Evolutionary conservation across 2,113 vertebrate genomes (phyloP).

Genomic region (Ariopsis seemanni): DNA sequence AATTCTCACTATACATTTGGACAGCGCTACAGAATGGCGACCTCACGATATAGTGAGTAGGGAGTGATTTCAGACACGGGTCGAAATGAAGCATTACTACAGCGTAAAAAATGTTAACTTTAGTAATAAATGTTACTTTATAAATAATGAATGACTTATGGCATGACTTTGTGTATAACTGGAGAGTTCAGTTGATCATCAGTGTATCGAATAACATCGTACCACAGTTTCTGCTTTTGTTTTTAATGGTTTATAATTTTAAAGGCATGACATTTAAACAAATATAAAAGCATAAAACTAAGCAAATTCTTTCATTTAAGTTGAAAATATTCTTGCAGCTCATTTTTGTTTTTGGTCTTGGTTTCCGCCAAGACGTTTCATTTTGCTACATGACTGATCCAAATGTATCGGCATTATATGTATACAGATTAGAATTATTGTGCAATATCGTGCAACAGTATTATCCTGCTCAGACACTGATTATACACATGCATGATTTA

Average conservation of each 20-base stretch:
- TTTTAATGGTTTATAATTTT: not conserved
- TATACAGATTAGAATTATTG: no score
- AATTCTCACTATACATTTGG: no score
- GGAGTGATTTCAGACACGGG: no score
- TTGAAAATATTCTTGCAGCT: not conserved
- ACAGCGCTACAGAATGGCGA: no score
- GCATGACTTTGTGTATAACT: not conserved
- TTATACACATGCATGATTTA: no score
- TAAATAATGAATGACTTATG: not conserved
- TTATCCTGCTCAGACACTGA: no score
- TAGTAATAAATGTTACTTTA: not conserved
- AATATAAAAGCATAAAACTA: not conserved
- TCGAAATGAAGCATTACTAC: not conserved
- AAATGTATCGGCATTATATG: no score
- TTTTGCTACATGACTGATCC: not conserved
- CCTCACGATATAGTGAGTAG: no score
- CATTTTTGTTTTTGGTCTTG: not conserved
- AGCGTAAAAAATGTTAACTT: not conserved
- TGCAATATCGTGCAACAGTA: no score
- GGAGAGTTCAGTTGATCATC: not conserved
- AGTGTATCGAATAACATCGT: not conserved
- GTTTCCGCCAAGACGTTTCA: not conserved
- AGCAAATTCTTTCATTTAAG: not conserved
- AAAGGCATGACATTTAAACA: not conserved
- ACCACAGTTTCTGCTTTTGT: not conserved